Conservation (phyloP, 2,888 invertebrate species). For the Smittia aterrima region DNA sequence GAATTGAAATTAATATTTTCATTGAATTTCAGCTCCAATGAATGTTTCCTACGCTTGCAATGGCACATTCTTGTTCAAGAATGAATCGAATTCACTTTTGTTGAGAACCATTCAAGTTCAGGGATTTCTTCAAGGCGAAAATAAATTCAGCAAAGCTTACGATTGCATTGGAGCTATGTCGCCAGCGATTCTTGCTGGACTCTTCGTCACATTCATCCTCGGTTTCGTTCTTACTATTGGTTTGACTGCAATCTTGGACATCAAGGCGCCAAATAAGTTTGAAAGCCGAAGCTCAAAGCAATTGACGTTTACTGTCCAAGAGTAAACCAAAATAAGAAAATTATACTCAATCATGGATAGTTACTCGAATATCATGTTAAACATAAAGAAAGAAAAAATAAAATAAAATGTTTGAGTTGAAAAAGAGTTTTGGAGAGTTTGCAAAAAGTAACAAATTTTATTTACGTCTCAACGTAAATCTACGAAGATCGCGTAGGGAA, state of each 20-base stretch:
- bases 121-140: slow-evolving; percentile 56
- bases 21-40: slow-evolving; percentile 54
- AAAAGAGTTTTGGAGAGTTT: not conserved
- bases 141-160: slow-evolving; percentile 70
- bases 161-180: slow-evolving; percentile 91
- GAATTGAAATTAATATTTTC: not conserved
- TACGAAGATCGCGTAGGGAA: too few species aligned
- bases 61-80: slow-evolving; percentile 55
- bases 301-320: slow-evolving; percentile 74
- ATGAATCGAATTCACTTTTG: slow-evolving; percentile 56
- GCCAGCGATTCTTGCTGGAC: slow-evolving; percentile 87
- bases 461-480: too few species aligned
- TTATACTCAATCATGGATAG: not conserved
- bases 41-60: slow-evolving; percentile 61
- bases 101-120: slow-evolving; percentile 57
- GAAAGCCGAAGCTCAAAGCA: slow-evolving; percentile 95
- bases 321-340: slow-evolving; percentile 55
- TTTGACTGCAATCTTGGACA: slow-evolving; percentile 83
- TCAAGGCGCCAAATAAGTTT: slow-evolving; percentile 94
- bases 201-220: slow-evolving; percentile 77
- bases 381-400: not conserved
- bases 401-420: not conserved
- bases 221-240: slow-evolving; percentile 75
- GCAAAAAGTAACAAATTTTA: too few species aligned
- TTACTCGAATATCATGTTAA: not conserved